A percentile compares a stretch with the other conserved stretches of the same genome.
Evolutionary conservation across 2,888 invertebrate species (phyloP).

Genomic region (Iselma pallidipennis): DNA sequence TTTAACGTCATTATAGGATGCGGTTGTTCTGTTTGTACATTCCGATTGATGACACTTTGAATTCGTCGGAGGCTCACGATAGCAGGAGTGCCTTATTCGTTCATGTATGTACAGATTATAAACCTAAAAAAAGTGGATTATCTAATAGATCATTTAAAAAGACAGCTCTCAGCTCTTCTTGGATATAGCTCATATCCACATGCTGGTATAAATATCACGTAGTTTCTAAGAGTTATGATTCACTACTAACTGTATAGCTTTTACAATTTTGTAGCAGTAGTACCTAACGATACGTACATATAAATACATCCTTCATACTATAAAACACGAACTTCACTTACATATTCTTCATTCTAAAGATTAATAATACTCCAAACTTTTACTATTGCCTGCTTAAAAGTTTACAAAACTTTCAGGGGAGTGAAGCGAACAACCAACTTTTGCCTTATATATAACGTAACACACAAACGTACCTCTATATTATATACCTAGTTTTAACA

Average conservation of each 20-base stretch:
- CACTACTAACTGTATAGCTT: not conserved
- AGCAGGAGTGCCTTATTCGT: no score
- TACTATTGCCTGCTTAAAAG: conserved; percentile 25
- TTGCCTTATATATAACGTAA: not conserved
- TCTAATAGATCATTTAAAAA: not conserved
- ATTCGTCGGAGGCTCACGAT: no score
- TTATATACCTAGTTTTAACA: not conserved
- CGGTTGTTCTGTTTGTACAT: no score
- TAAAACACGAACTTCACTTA: conserved; percentile 28
- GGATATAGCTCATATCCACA: not conserved
- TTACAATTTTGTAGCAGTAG: not conserved
- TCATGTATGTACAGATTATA: no score
- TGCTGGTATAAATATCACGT: not conserved
- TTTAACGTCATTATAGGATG: no score
- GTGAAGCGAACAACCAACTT: not conserved
- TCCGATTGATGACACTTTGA: no score
- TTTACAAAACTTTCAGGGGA: conserved; percentile 5
- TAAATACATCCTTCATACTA: not conserved
- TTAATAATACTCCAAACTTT: conserved; percentile 37
- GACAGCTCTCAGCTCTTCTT: not conserved
- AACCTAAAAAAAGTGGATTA: no score
- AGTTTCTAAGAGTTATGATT: not conserved
- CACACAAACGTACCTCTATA: not conserved
- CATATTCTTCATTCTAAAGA: conserved; percentile 33
- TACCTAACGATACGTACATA: not conserved